Percentiles rank a stretch among this genome's conserved stretches.
phyloP scores from a whole-genome alignment of 2,113 vertebrate genomes.

The Rhea americana region DNA sequence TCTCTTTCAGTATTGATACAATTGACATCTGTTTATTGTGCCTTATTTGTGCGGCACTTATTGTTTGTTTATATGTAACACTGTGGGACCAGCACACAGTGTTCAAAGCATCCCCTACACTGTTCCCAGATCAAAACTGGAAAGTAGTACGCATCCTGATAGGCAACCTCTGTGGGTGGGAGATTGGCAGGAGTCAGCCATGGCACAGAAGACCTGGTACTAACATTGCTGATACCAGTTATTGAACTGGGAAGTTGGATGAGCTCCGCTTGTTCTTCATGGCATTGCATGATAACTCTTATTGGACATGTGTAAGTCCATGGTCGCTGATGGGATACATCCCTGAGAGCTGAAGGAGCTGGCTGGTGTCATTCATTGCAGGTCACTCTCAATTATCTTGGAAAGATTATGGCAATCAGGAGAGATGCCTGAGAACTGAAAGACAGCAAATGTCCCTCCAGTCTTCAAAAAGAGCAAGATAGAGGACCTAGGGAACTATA shows the following conservation, averaged over 20 bases:
- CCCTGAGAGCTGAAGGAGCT: too few species aligned
- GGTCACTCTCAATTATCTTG: too few species aligned
- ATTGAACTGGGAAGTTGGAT: neutral
- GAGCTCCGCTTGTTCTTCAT: neutral
- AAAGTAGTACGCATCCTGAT: neutral
- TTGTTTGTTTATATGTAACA: neutral
- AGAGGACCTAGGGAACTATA: too few species aligned
- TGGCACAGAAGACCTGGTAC: neutral
- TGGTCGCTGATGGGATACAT: too few species aligned
- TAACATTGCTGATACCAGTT: neutral
- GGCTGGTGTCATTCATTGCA: too few species aligned
- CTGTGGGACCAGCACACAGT: neutral
- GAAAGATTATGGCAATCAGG: too few species aligned
- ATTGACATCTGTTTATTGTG: neutral
- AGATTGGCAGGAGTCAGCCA: neutral
- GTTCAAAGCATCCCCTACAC: neutral
- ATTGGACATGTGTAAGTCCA: too few species aligned
- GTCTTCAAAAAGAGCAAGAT: too few species aligned
- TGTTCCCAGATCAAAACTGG: neutral
- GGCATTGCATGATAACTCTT: fast-evolving
- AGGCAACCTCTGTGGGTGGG: neutral
- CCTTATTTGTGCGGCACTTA: neutral
- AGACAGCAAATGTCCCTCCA: too few species aligned
- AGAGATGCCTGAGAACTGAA: too few species aligned
- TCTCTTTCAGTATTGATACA: neutral